Evolutionary conservation across 2,113 vertebrate species (phyloP).

Genomic region (Sander lucioperca): DNA sequence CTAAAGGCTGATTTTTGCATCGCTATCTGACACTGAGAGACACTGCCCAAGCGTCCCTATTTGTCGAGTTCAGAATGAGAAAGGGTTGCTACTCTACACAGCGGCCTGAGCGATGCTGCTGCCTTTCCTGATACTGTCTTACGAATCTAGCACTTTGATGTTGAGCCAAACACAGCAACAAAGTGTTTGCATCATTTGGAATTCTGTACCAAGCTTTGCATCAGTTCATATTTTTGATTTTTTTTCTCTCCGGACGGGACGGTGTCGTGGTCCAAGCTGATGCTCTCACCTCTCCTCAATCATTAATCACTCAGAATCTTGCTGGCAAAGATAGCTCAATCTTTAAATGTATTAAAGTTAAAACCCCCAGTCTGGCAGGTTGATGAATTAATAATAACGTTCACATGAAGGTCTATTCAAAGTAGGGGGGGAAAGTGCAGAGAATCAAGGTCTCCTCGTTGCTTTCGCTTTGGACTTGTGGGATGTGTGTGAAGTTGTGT

Average conservation of each 20-base stretch:
- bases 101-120: neutral
- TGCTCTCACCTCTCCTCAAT: constrained; percentile 59
- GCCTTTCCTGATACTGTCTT: neutral
- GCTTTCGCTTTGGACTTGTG: constrained; percentile 36
- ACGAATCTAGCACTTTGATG: neutral
- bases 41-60: too few species aligned
- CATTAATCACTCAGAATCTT: constrained; percentile 69
- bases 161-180: neutral
- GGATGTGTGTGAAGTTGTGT: constrained; percentile 10
- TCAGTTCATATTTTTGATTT: neutral
- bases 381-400: constrained; percentile 77
- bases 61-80: too few species aligned
- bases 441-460: constrained; percentile 38
- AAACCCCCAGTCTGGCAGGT: constrained; percentile 61
- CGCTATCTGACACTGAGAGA: too few species aligned
- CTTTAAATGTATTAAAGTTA: constrained; percentile 71
- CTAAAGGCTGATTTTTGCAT: too few species aligned
- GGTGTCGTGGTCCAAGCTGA: constrained; percentile 23
- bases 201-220: constrained; percentile 15
- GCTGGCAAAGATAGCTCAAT: constrained; percentile 67
- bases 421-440: constrained; percentile 30
- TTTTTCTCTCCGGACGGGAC: neutral
- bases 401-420: constrained; percentile 68
- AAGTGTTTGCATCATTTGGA: constrained; percentile 1
- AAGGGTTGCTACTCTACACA: neutral